A percentile compares a stretch with the other conserved stretches of the same genome.
These are phyloP conservation scores for Perithous albicinctus DNA, from an alignment of 2,888 invertebrate species.

Conservation along the genomic window DNA sequence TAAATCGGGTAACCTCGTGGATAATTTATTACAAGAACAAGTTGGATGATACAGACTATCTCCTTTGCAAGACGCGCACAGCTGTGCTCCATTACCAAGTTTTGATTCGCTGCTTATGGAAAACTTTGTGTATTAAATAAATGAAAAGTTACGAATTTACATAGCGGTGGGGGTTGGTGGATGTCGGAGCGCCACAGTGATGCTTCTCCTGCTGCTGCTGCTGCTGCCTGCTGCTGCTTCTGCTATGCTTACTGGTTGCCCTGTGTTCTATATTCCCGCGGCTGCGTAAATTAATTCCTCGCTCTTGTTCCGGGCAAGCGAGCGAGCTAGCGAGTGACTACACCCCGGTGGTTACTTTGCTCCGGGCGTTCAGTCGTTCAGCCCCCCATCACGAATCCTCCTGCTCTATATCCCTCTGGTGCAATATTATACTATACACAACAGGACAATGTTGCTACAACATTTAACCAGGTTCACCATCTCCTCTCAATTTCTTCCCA, in stretches of 20 bases:
- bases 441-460: neutral
- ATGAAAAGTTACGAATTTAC: slow-evolving; percentile 41
- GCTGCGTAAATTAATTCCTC: slow-evolving; percentile 62
- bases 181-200: slow-evolving; percentile 5
- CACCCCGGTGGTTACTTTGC: slow-evolving; percentile 53
- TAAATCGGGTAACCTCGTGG: neutral
- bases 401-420: slow-evolving; percentile 7
- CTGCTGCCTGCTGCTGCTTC: too few species aligned
- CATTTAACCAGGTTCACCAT: too few species aligned
- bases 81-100: slow-evolving; percentile 24
- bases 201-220: slow-evolving; percentile 27
- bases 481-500: too few species aligned
- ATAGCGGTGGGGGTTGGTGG: neutral
- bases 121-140: slow-evolving; percentile 49
- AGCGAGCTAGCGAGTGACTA: slow-evolving; percentile 48
- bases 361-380: slow-evolving; percentile 47
- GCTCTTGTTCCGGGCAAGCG: slow-evolving; percentile 52
- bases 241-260: neutral
- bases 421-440: neutral
- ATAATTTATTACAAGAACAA: slow-evolving; percentile 13
- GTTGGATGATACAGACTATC: neutral
- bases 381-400: slow-evolving; percentile 6
- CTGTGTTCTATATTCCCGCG: slow-evolving; percentile 41
- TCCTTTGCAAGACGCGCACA: neutral
- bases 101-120: slow-evolving; percentile 49